Evolutionary conservation across 2,888 invertebrate species (phyloP), one percentile per base, ranked within the genome.

Genomic region (Linnaemya vulpina): DNA sequence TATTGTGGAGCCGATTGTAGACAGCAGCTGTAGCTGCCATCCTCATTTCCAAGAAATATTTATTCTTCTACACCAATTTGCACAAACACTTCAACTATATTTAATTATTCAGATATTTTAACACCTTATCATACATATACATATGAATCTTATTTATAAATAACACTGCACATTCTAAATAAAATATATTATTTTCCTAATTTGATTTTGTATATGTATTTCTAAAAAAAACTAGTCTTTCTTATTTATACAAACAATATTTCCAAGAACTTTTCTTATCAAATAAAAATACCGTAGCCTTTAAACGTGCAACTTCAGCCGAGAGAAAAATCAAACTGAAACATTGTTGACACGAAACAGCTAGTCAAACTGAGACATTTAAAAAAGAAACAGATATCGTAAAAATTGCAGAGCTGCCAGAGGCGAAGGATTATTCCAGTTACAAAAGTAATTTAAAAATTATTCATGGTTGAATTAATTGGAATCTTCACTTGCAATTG

Each of bases 21-120:
- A 90, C 88, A 81, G 88, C 88, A 84, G 88, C 90, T 65, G 90
- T 89, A 67, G 91, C 90, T 88, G 90, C 90, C 90, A 91, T 90
- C 86, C 88, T 88, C 83, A 77, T 86, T 77, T 86, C 51, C 77
- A 67, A 65, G 17, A 62, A 25, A 46, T 73, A 55, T 46, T 63
- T 73, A 22, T 62, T 60, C 43, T 46, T 79, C 55, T 40, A 25
- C 65, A 49, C 49, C 62, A 58, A 65, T 86, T 71, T 67, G 86
- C 49, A 76, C 84, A 87, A 87, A 87, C 87, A 1, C 49, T 10
- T 10, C 38, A 40, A 38, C 49, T 25, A 22, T 10, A 53, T 11
- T 25, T 49, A n/a, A 51, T 17, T 40, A 15, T 65, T 15, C 5
- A 30, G 30, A 63, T 40, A 73, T 17, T 53, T 25, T 58, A 67